A percentile compares a stretch with the other conserved stretches of the same genome.
These are phyloP conservation scores for Criorhina ranunculi DNA, from an alignment of 2,888 invertebrate genomes.

Conservation along the genomic window DNA sequence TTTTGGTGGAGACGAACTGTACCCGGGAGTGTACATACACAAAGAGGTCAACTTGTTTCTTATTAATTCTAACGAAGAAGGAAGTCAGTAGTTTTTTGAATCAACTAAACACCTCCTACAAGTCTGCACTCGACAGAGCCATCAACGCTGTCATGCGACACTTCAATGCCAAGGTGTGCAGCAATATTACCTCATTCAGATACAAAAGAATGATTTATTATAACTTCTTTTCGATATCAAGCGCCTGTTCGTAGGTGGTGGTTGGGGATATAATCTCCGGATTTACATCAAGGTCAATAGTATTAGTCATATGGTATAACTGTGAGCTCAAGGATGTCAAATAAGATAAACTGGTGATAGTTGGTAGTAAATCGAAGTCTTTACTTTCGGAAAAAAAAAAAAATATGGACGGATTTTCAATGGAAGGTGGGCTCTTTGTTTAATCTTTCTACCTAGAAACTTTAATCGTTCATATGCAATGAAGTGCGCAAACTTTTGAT, in stretches of 20 bases:
- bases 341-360: too few species aligned
- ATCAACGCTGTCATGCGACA: constrained; percentile 29
- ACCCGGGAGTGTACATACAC: not conserved
- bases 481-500: too few species aligned
- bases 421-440: too few species aligned
- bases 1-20: constrained; percentile 25
- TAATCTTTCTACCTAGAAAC: too few species aligned
- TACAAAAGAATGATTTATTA: constrained; percentile 48
- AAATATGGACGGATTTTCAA: too few species aligned
- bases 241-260: constrained; percentile 17
- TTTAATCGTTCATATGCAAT: too few species aligned
- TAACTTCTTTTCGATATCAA: constrained; percentile 20
- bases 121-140: constrained; percentile 31
- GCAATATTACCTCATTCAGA: constrained; percentile 23
- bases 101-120: constrained; percentile 38
- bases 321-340: too few species aligned
- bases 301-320: not conserved
- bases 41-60: too few species aligned
- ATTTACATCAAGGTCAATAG: constrained; percentile 6
- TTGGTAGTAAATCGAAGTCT: too few species aligned
- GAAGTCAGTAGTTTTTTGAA: too few species aligned
- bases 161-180: constrained; percentile 56
- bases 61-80: too few species aligned
- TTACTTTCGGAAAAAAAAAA: too few species aligned
- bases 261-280: constrained; percentile 21